Evolutionary conservation across 2,888 invertebrate genomes (phyloP), one percentile per base, ranked within the genome.

Genomic region (Nemurella pictetii): DNA sequence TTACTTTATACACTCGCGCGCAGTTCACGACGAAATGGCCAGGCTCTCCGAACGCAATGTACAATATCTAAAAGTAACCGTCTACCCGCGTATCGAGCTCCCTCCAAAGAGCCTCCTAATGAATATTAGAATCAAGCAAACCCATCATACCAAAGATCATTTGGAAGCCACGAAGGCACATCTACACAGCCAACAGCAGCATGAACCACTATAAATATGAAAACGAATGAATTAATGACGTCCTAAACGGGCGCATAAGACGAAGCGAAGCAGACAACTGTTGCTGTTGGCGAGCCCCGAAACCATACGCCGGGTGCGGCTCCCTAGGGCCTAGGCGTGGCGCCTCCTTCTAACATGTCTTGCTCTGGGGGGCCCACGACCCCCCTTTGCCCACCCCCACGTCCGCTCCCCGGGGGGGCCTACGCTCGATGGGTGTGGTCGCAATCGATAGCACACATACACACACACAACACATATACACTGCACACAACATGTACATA

Each of bases 311-410:
- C 55, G 30, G 78, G 85, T 27, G 84, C 73, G 84, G 77, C 83
- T 85, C 85, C 85, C 85, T 75, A 77, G 85, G 84, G 85, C 36
- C 80, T 85, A 85, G 85, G 85, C 85, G 85, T 85, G 85, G 85
- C 84, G 80, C 84, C 84, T 85, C 85, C 85, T 83, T 83, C 78
- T 55, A 55, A 55, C 55, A 55, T 55, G 55, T 55, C 55, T 55
- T 55, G 55, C 55, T 55, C 55, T 20, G 55, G 55, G 55, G 55
- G 55, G 55, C 20, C 36, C 78, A 9, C 25, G 29, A 28, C 29
- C 78, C 28, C 78, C 78, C 30, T 78, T 3, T 15, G 25, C 28
- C 28, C 28, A 28, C n/a, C 30, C 29, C 30, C 78, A 78, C 29
- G 30, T 78, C 78, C 78, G 28, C 29, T 78, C 78, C 30, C 78